phyloP scores from a whole-genome alignment of 23 tunicate genomes.

The Styela clava region DNA sequence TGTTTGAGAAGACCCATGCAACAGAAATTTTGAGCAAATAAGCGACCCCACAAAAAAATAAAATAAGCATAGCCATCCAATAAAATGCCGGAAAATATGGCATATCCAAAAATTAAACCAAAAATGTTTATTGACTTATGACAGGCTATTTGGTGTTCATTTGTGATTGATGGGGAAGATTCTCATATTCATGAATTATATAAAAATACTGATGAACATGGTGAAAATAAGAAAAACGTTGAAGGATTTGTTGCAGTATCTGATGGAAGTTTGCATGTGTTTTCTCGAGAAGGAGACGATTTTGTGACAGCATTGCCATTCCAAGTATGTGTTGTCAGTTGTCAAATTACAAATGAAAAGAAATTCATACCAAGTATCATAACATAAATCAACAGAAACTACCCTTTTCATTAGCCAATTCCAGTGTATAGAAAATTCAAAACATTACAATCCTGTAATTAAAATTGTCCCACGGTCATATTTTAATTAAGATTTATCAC shows the following conservation, averaged over 20 bases:
- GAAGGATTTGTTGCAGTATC: constrained; percentile 69
- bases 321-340: constrained; percentile 33
- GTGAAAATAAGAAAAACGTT: constrained; percentile 13
- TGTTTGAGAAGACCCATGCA: no score
- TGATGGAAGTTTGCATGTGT: constrained; percentile 65
- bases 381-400: not conserved
- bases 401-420: no score
- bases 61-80: no score
- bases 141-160: constrained; percentile 85
- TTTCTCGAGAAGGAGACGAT: constrained; percentile 70
- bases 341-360: not conserved
- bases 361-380: not conserved
- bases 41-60: no score
- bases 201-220: constrained; percentile 2
- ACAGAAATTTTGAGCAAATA: no score
- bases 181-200: constrained; percentile 57
- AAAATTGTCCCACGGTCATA: no score
- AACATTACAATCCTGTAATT: no score
- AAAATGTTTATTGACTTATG: no score
- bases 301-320: constrained; percentile 79
- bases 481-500: no score
- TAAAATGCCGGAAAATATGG: no score
- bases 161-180: constrained; percentile 62
- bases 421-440: no score
- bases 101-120: no score